phyloP scores from a whole-genome alignment of 2,797 vertebrate genomes.

The Cygnus olor region DNA sequence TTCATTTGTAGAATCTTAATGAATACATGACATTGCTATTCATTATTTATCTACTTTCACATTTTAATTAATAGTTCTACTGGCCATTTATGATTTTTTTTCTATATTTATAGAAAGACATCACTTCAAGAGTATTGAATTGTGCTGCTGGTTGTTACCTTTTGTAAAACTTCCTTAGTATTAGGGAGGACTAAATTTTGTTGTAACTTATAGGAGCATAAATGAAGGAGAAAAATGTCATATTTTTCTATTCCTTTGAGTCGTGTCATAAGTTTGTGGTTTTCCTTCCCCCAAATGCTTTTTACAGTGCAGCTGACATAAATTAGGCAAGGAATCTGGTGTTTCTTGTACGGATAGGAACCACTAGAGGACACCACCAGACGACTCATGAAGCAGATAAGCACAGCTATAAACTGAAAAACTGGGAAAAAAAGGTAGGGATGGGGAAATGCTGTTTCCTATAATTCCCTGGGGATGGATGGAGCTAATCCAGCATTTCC shows the following conservation, averaged over 20 bases:
- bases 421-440: neutral
- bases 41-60: slow-evolving; percentile 59
- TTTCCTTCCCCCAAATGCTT: neutral
- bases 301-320: neutral
- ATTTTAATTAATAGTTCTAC: slow-evolving; percentile 58
- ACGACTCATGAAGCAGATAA: neutral
- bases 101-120: slow-evolving; percentile 33
- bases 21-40: slow-evolving; percentile 43
- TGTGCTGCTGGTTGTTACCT: neutral
- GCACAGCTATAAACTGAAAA: neutral
- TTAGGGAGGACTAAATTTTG: neutral
- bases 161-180: neutral
- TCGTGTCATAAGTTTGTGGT: neutral
- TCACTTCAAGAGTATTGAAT: neutral
- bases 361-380: slow-evolving; percentile 60
- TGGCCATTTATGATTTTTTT: slow-evolving; percentile 4
- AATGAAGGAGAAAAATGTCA: neutral
- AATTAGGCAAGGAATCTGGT: neutral
- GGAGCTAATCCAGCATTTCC: neutral
- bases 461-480: neutral
- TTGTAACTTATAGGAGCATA: neutral
- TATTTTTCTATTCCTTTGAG: neutral
- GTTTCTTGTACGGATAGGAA: neutral
- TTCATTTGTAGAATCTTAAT: slow-evolving; percentile 68
- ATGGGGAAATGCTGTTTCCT: neutral